phyloP scores from a whole-genome alignment of 2,888 invertebrate genomes.

The Balanococcus diminutus region DNA sequence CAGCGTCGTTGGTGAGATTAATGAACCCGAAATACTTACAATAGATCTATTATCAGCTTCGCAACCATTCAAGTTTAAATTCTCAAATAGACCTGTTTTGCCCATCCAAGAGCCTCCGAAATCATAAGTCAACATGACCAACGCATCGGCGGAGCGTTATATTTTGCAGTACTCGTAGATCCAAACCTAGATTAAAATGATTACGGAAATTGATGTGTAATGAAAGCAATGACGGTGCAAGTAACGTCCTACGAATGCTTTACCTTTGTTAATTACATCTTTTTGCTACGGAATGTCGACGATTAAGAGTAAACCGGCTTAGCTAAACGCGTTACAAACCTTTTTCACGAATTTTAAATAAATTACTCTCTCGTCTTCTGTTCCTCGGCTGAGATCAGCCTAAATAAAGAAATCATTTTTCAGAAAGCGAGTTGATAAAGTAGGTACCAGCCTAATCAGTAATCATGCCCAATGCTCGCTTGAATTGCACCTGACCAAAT shows the following conservation, averaged over 20 bases:
- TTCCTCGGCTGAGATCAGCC: background rate
- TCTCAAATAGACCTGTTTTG: background rate
- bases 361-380: background rate
- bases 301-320: background rate
- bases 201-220: background rate
- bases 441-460: background rate
- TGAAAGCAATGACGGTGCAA: slow-evolving; percentile 4
- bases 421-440: background rate
- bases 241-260: background rate
- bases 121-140: slow-evolving; percentile 24
- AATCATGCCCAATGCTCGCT: background rate
- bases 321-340: background rate
- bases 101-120: background rate
- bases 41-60: slow-evolving; percentile 13
- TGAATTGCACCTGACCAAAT: background rate
- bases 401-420: background rate
- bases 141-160: background rate
- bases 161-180: background rate
- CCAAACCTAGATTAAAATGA: background rate
- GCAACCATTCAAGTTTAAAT: background rate
- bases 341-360: slow-evolving; percentile 10
- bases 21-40: background rate
- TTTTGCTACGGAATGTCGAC: slow-evolving; percentile 4
- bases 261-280: slow-evolving; percentile 22
- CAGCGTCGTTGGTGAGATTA: background rate